phyloP scores from a whole-genome alignment of 2,888 invertebrate species.

The Philhelius pedissequus region DNA sequence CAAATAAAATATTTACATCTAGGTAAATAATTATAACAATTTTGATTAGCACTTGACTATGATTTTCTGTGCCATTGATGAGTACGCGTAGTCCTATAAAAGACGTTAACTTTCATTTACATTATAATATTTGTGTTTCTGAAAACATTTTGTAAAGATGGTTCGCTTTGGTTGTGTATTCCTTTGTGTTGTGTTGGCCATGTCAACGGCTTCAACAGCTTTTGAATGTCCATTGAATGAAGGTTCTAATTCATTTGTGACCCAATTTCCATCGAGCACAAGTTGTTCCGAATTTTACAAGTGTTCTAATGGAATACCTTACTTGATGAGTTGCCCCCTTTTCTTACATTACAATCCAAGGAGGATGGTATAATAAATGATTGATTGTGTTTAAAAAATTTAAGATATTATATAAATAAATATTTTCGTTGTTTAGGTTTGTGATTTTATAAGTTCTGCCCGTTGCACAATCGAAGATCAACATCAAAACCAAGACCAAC shows the following conservation, averaged over 20 bases:
- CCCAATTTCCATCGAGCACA: slow-evolving; percentile 55
- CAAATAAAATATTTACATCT: too few relatives aligned
- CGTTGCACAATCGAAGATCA: too few relatives aligned
- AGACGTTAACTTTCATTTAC: background rate
- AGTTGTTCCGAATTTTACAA: slow-evolving; percentile 64
- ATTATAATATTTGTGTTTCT: background rate
- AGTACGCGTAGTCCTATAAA: too few relatives aligned
- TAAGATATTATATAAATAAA: too few relatives aligned
- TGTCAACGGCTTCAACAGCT: slow-evolving; percentile 7
- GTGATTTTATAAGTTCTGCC: too few relatives aligned
- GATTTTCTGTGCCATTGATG: too few relatives aligned
- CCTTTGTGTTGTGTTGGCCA: background rate
- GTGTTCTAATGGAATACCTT: slow-evolving; percentile 52
- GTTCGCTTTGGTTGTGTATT: background rate
- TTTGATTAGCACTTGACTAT: too few relatives aligned
- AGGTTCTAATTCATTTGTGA: slow-evolving; percentile 22
- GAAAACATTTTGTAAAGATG: background rate
- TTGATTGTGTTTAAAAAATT: too few relatives aligned
- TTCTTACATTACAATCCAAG: slow-evolving; percentile 58
- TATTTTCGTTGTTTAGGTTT: too few relatives aligned
- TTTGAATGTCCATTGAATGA: slow-evolving; percentile 56
- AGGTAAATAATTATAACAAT: too few relatives aligned
- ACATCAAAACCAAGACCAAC: too few relatives aligned
- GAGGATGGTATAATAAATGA: too few relatives aligned
- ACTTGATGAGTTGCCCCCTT: slow-evolving; percentile 37